Base-by-base conservation (phyloP, 2,113 vertebrate genomes). In the Anseranas semipalmata region DNA sequence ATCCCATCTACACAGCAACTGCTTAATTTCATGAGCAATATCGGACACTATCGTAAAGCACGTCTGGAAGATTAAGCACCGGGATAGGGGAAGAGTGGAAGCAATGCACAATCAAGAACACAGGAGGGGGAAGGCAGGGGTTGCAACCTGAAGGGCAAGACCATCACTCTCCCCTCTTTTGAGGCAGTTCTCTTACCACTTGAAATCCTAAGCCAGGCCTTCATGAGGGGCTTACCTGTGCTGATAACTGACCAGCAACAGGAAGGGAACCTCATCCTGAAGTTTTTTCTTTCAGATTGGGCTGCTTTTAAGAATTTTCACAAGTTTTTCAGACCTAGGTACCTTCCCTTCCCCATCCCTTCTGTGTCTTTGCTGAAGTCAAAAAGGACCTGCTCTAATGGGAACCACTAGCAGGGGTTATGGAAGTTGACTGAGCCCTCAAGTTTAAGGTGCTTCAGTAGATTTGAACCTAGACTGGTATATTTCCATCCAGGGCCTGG, bases 11-110 rank as follows among this genome's bases (percentile, higher is more conserved):
- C 3, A 1, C 60, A 13, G n/a, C 52, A n/a, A n/a, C 52, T 8
- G 32, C 18, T 10, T 9, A 22, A 0, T 7, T 9, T 24, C 37
- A 7, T 1, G 0, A 9, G 7, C 18, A 2, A 0, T 3, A 1
- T 0, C 2, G 5, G 52, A 4, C 17, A 21, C 41, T 15, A 15
- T 6, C 5, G 46, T 8, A 5, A 68, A 19, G 3, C 0, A 1
- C 1, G 46, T 21, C 72, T 21, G 45, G 21, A 37, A 56, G 71
- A 41, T 39, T 7, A 7, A 50, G 25, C 0, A 0, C 8, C 7
- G 20, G 46, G 62, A 25, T 16, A 11, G 16, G 50, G 24, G 52
- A 13, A 25, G 52, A 20, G 0, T 45, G 3, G 55, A 43, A 28
- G 70, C 0, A 0, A 8, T 5, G 12, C 46, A 12, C 0, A 0